A percentile compares a stretch with the other conserved stretches of the same genome.
These are phyloP conservation scores for Sipha maydis DNA, from an alignment of 2,888 invertebrate genomes.

Conservation along the genomic window DNA sequence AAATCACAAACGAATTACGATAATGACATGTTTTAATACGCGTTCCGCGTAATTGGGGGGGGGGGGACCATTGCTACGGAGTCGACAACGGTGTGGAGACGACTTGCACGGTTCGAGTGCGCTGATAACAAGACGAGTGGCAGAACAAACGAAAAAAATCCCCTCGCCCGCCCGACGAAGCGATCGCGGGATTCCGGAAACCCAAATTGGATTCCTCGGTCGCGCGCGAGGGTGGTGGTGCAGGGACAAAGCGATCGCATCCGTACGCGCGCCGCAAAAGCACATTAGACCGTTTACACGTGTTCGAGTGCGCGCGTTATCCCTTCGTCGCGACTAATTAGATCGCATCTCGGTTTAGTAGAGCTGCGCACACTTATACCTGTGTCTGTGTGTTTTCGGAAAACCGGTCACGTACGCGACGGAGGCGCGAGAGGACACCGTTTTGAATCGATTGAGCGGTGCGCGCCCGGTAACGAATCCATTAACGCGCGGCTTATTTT, in stretches of 20 bases:
- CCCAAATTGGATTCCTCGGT: neutral
- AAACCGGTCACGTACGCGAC: conserved; percentile 58
- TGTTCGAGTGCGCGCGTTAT: conserved; percentile 24
- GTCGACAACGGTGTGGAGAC: no score
- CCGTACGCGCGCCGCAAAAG: neutral
- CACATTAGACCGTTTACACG: neutral
- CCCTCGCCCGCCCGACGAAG: neutral
- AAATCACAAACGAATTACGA: neutral
- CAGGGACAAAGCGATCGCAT: conserved; percentile 1
- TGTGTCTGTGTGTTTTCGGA: conserved; percentile 1
- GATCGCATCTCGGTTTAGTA: conserved; percentile 13
- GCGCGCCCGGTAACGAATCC: conserved; percentile 46
- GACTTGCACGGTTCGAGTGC: no score
- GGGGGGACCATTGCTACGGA: no score
- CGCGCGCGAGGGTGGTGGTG: neutral
- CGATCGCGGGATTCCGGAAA: neutral
- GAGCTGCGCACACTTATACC: no score
- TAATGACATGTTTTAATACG: neutral
- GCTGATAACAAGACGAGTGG: no score
- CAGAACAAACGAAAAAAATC: neutral
- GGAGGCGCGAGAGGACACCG: conserved; percentile 15
- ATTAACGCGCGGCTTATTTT: conserved; percentile 35
- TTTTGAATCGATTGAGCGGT: conserved; percentile 37
- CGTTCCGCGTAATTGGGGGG: neutral
- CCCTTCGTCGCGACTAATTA: conserved; percentile 39